Evolutionary conservation across 2,113 vertebrate species (phyloP).

Genomic region (Corythaixoides concolor): DNA sequence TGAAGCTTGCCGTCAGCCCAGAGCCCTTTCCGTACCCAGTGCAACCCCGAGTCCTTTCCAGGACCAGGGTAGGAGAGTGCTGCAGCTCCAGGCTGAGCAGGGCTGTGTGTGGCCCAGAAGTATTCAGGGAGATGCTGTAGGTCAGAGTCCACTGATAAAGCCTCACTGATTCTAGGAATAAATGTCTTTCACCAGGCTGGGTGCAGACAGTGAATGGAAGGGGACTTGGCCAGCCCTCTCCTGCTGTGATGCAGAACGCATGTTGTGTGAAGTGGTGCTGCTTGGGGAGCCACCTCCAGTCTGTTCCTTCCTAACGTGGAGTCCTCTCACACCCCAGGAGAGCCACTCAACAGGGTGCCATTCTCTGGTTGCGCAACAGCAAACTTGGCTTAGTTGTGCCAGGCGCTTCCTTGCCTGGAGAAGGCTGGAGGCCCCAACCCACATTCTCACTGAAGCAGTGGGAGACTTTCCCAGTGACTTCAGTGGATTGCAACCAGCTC

Average conservation of each 20-base stretch:
- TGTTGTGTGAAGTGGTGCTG: not conserved
- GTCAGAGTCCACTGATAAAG: not conserved
- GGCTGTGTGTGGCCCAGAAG: not conserved
- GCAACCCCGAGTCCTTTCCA: not conserved
- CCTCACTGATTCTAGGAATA: not conserved
- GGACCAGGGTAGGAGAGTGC: not conserved
- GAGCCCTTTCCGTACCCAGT: not conserved
- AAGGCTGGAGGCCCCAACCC: not conserved
- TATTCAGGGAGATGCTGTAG: not conserved
- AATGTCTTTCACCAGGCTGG: not conserved
- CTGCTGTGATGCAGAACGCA: accelerated
- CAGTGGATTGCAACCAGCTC: not conserved
- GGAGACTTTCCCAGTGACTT: not conserved
- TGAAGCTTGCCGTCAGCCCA: not conserved
- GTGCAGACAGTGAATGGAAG: not conserved
- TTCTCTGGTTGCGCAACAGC: not conserved
- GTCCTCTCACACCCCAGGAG: accelerated
- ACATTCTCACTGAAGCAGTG: not conserved
- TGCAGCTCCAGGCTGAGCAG: not conserved
- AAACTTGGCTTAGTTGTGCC: not conserved
- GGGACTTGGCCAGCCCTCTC: not conserved
- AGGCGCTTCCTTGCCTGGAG: not conserved
- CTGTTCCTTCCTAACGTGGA: not conserved
- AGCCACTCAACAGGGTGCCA: not conserved
- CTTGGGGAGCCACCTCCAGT: not conserved